phyloP scores from a whole-genome alignment of 2,797 vertebrate species.

The Anolis apletophallus region DNA sequence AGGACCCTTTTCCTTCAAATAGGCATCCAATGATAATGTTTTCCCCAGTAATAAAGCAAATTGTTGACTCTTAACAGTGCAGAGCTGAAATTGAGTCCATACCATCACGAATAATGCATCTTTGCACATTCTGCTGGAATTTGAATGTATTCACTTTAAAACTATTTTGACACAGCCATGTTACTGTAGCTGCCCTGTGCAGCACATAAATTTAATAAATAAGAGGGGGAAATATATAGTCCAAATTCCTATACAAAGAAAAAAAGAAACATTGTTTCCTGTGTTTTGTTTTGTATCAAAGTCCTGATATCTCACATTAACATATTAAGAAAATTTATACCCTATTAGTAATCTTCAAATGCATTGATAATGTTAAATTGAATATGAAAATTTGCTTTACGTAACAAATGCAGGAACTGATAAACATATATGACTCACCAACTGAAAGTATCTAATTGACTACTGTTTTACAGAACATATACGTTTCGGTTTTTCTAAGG shows the following conservation, averaged over 20 bases:
- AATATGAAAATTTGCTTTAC: neutral
- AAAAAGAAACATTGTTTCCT: neutral
- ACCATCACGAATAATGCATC: neutral
- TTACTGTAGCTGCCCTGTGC: neutral
- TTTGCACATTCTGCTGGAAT: conserved; percentile 3
- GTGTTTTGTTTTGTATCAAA: neutral
- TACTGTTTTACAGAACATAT: neutral
- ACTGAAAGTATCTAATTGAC: neutral
- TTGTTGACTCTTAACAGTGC: neutral
- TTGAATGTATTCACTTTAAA: conserved; percentile 16
- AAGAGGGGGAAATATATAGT: neutral
- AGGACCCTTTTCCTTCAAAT: neutral
- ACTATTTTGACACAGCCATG: neutral
- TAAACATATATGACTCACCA: neutral
- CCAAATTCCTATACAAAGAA: neutral
- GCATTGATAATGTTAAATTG: neutral
- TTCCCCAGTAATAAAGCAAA: neutral
- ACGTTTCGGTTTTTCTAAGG: neutral
- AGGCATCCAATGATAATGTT: neutral
- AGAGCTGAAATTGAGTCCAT: neutral
- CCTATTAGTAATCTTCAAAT: neutral
- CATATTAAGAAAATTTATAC: neutral
- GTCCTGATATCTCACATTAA: neutral
- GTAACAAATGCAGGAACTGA: neutral
- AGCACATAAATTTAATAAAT: neutral